Base-by-base conservation (phyloP, 2,888 invertebrate genomes). In the Drosophila macrospina region DNA sequence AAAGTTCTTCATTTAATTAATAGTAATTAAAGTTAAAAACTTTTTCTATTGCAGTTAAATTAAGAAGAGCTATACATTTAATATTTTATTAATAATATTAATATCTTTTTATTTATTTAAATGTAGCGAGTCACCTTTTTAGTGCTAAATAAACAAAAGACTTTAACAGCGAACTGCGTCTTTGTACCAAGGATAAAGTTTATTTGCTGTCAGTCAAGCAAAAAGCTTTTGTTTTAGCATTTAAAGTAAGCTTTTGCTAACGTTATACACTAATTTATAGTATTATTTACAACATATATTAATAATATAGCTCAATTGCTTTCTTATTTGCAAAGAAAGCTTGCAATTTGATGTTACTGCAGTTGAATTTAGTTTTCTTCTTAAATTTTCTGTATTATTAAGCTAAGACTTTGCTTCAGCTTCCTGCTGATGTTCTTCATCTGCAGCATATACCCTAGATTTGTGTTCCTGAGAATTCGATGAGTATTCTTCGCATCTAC, bases 101-200 rank as follows among this genome's bases (percentile, higher is more conserved):
- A 6, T 7, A 7, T 28, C 0, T 28, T 6, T 28, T 6, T 28
- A 28, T 8, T 28, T 28, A 28, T 8, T 5, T 8, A 2, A 47
- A 13, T n/a, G n/a, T n/a, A n/a, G n/a, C n/a, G n/a, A 28, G 8
- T 26, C 7, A n/a, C 5, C 26, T 4, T 16, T 10, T 11, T 10
- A 16, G 15, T 24, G 26, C 10, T 5, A 28, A 13, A n/a, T 57
- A 24, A 64, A 59, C 65, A 30, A 50, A 66, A 55, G 66, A 61
- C 66, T 66, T 55, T 61, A 34, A 28, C 55, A 51, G 50, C 59
- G 26, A 61, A 66, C 66, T 55, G 1, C 36, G 13, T 13, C n/a
- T 28, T 10, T 4, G 4, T n/a, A 26, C 13, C 4, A 34, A 41
- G 6, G 20, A 20, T n/a, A 20, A 24, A 5, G n/a, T n/a, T 24